Conservation (phyloP, 1,140 invertebrate genomes). For the Cryptotermes secundus region DNA sequence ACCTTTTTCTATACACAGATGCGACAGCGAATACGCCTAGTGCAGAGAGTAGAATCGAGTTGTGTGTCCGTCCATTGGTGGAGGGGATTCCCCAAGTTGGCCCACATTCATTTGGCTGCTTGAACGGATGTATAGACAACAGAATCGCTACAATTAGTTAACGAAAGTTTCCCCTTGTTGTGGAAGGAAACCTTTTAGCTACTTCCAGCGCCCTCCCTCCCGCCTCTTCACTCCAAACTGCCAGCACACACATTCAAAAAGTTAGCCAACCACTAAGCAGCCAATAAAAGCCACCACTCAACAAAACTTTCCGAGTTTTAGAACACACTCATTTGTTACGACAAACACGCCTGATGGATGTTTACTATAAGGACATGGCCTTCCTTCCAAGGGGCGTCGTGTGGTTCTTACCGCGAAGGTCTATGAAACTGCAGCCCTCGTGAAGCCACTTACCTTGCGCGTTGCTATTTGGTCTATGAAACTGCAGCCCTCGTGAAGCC, state of each 20-base stretch:
- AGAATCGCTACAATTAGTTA: constrained; percentile 1
- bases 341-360: not conserved
- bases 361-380: not conserved
- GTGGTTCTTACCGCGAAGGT: too few species aligned
- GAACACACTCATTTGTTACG: not conserved
- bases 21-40: too few species aligned
- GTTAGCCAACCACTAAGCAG: not conserved
- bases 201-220: not conserved
- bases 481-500: too few species aligned
- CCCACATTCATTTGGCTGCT: not conserved
- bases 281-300: not conserved
- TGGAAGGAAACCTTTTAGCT: not conserved
- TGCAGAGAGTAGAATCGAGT: too few species aligned
- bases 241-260: not conserved
- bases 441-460: too few species aligned
- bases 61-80: too few species aligned
- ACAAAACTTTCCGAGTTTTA: not conserved
- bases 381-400: not conserved
- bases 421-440: too few species aligned
- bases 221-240: not conserved
- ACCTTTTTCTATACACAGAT: too few species aligned
- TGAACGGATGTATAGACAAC: not conserved
- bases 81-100: too few species aligned
- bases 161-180: not conserved
- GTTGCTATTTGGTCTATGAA: too few species aligned